These are phyloP conservation scores for Ammodytes marinus DNA, from an alignment of 2,113 vertebrate species.

Conservation along the genomic window DNA sequence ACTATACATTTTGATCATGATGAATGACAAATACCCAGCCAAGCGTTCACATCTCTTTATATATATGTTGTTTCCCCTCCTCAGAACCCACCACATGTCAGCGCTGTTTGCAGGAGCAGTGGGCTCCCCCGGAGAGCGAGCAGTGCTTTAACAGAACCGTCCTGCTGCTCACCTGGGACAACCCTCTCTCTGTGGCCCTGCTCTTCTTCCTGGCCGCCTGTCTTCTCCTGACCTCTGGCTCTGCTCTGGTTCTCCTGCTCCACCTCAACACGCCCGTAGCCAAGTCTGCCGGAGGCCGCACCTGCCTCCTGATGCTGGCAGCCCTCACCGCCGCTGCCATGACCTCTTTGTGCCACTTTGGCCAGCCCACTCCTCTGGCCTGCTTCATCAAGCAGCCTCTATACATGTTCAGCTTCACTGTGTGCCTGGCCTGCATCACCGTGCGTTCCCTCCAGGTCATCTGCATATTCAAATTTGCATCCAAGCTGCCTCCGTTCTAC, in stretches of 20 bases:
- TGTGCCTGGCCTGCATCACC: constrained; percentile 85
- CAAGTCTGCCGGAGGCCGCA: constrained; percentile 87
- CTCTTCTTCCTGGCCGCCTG: constrained; percentile 78
- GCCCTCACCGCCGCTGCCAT: constrained; percentile 75
- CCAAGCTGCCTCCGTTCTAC: constrained; percentile 83
- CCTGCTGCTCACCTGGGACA: constrained; percentile 80
- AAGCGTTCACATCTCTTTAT: neutral
- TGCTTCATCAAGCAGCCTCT: constrained; percentile 85
- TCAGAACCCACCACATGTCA: constrained; percentile 83
- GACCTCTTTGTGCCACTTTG: constrained; percentile 81
- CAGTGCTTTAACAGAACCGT: constrained; percentile 77
- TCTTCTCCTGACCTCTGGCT: constrained; percentile 80
- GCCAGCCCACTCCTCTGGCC: constrained; percentile 67
- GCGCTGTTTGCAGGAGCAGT: constrained; percentile 76
- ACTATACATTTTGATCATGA: neutral
- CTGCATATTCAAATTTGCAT: constrained; percentile 88
- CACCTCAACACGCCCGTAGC: constrained; percentile 86
- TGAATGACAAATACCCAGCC: neutral
- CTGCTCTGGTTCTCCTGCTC: constrained; percentile 78
- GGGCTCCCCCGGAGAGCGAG: constrained; percentile 80
- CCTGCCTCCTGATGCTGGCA: constrained; percentile 88
- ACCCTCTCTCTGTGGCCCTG: constrained; percentile 73
- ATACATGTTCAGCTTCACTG: constrained; percentile 84
- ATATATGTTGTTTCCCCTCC: neutral
- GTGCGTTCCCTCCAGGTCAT: constrained; percentile 88